Conservation (phyloP, 2,113 vertebrate genomes). For the Phodopus roborovskii region DNA sequence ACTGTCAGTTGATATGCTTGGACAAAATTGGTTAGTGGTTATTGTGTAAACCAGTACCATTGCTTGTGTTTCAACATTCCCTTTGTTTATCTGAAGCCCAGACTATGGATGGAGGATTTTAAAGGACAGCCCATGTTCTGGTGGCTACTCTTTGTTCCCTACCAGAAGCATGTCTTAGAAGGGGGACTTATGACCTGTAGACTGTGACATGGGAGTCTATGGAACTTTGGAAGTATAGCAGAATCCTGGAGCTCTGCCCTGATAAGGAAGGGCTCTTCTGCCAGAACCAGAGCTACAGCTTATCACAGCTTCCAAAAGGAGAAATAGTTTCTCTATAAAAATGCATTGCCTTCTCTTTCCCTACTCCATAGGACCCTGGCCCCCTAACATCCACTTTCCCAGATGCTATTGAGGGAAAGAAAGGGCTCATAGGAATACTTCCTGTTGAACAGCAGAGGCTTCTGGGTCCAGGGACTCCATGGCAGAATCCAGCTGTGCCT, state of each 20-base stretch:
- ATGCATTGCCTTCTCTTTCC: background rate
- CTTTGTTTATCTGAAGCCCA: background rate
- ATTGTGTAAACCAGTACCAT: background rate
- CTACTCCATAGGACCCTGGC: background rate
- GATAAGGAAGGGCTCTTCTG: background rate
- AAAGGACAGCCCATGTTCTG: background rate
- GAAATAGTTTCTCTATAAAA: background rate
- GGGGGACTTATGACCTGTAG: background rate
- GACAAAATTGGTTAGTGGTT: background rate
- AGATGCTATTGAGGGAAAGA: background rate
- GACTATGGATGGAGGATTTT: background rate
- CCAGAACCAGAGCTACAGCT: background rate
- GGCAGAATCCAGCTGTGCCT: background rate
- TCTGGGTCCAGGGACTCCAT: background rate
- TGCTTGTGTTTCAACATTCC: background rate
- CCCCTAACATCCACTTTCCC: background rate
- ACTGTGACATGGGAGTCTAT: background rate
- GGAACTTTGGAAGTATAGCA: background rate
- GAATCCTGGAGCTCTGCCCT: background rate
- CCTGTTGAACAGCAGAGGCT: background rate
- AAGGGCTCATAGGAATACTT: background rate
- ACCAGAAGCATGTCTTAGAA: background rate
- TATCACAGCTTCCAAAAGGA: background rate
- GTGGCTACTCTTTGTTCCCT: background rate
- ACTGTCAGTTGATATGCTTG: background rate